Evolutionary conservation across 1,140 invertebrate genomes (phyloP), one percentile per base, ranked within the genome.

Genomic region (Drosophila takahashii): DNA sequence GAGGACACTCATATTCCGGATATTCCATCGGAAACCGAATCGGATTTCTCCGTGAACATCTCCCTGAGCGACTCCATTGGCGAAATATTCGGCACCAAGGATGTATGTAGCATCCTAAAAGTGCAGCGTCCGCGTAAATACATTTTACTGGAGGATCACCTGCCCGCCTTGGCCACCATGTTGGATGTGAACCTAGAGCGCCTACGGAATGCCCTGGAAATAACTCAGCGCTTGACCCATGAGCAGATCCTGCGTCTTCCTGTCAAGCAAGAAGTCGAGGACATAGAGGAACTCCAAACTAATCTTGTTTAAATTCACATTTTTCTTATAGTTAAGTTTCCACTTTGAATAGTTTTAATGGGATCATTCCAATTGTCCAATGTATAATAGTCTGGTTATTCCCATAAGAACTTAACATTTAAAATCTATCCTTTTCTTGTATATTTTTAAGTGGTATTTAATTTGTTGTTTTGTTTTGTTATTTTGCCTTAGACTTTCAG

Each of bases 361-460:
- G 13, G 15, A 13, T 50, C 8, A 29, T n/a, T 16, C 39, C 47
- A 29, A 22, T 45, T 53, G 51, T n/a, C 32, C 16, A 53, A 36
- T 18, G 15, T 34, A 7, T 22, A 48, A 48, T 42, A 10, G 26
- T 29, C 1, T n/a, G 8, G 26, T 29, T 8, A 50, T 13, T 26
- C 29, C 11, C 26, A 13, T 11, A 36, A 11, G 32, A 26, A 13
- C 10, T 36, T 58, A 45, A 18, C 53, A 3, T 36, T 59, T 15
- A 39, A 44, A 48, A 32, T 75, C 11, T 16, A 39, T 15, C 54
- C 41, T 16, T 50, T 65, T 71, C 64, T 67, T 78, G 81, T 77
- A 85, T 86, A 81, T 59, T 84, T 67, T 67, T 81, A 81, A 66
- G 70, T 78, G 47, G 53, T 80, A 85, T 84, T 76, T 83, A 85